A percentile compares a stretch with the other conserved stretches of the same genome.
Evolutionary conservation across 2,888 invertebrate genomes (phyloP).

Genomic region (Chrysotoxum bicinctum): DNA sequence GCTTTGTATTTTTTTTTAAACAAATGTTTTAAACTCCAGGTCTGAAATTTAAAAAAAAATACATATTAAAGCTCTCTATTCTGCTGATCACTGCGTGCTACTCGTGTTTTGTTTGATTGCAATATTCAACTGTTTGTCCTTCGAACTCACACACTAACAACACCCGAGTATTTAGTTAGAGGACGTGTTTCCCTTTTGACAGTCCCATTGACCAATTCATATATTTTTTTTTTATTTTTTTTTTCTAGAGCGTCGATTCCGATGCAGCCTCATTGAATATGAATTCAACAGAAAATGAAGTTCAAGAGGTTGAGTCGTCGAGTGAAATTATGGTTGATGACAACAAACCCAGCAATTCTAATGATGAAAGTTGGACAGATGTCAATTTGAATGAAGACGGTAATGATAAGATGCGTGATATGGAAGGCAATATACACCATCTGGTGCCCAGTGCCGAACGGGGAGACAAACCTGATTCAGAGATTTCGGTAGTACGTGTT

Average conservation of each 20-base stretch:
- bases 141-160: conserved; percentile 36
- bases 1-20: too few species aligned
- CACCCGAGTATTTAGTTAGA: conserved; percentile 32
- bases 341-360: conserved; percentile 86
- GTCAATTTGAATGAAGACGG: conserved; percentile 94
- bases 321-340: conserved; percentile 88
- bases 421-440: conserved; percentile 85
- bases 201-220: not conserved
- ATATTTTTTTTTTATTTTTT: not conserved
- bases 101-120: conserved; percentile 64
- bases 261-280: conserved; percentile 89
- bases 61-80: conserved; percentile 2
- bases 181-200: not conserved
- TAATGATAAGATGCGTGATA: conserved; percentile 82
- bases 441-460: conserved; percentile 81
- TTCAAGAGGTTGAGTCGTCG: conserved; percentile 87
- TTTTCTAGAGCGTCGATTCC: conserved; percentile 90
- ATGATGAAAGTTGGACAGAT: conserved; percentile 96
- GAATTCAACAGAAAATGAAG: conserved; percentile 88
- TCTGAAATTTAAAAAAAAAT: not conserved
- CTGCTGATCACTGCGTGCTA: conserved; percentile 61
- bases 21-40: not conserved
- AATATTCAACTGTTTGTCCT: conserved; percentile 56
- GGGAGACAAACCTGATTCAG: conserved; percentile 87
- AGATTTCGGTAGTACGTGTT: conserved; percentile 88